Evolutionary conservation across 2,113 vertebrate species (phyloP).

Genomic region (Rhinogobius similis): DNA sequence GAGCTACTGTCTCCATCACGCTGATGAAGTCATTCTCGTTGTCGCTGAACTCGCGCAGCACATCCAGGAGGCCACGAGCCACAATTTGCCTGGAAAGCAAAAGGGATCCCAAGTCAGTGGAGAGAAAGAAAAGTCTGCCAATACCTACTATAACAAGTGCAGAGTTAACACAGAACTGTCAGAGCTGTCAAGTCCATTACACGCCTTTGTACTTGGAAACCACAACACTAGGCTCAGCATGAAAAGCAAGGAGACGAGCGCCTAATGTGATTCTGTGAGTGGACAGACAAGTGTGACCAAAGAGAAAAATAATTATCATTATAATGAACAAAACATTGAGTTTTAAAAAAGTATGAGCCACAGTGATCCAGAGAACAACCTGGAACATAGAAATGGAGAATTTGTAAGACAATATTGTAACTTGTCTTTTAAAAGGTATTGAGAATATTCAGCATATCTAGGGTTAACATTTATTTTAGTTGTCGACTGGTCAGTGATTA

Average conservation of each 20-base stretch:
- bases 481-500: no score
- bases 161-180: slow-evolving; percentile 21
- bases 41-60: slow-evolving; percentile 87
- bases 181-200: slow-evolving; percentile 41
- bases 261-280: slow-evolving; percentile 1
- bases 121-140: slow-evolving; percentile 30
- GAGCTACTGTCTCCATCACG: slow-evolving; percentile 86
- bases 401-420: no score
- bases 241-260: slow-evolving; percentile 30
- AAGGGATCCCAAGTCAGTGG: slow-evolving; percentile 41
- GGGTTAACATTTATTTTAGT: not conserved
- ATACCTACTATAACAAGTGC: slow-evolving; percentile 38
- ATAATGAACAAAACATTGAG: not conserved
- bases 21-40: slow-evolving; percentile 88
- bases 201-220: slow-evolving; percentile 23
- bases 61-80: slow-evolving; percentile 85
- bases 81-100: slow-evolving; percentile 85
- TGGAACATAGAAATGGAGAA: no score
- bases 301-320: not conserved
- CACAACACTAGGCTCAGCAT: slow-evolving; percentile 27
- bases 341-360: no score
- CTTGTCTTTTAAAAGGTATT: not conserved
- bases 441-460: not conserved
- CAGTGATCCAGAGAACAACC: no score
- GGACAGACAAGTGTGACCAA: not conserved